Evolutionary conservation across 2,888 invertebrate species (phyloP).

Genomic region (Brachypalpus laphriformis): DNA sequence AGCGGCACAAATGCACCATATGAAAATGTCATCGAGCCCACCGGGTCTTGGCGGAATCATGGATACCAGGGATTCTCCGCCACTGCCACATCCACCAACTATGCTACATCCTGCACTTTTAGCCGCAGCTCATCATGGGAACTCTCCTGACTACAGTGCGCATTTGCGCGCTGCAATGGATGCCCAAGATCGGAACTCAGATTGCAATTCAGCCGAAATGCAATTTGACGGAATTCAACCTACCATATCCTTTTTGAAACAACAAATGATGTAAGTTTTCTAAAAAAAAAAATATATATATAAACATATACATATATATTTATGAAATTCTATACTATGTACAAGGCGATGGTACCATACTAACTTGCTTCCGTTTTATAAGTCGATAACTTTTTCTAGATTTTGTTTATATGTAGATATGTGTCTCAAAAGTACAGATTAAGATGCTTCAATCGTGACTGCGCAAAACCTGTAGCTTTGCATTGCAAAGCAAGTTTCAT

Average conservation of each 20-base stretch:
- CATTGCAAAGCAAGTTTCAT: neutral
- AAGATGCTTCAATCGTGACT: too few relatives aligned
- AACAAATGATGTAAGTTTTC: constrained; percentile 78
- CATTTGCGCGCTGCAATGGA: constrained; percentile 90
- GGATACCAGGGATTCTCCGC: constrained; percentile 90
- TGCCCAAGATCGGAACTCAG: constrained; percentile 92
- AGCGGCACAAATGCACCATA: constrained; percentile 82
- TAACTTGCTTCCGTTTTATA: too few relatives aligned
- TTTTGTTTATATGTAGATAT: too few relatives aligned
- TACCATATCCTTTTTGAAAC: constrained; percentile 96
- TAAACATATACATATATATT: too few relatives aligned
- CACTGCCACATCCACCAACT: constrained; percentile 92
- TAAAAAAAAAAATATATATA: neutral
- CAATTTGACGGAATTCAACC: constrained; percentile 96
- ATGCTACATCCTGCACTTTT: constrained; percentile 93
- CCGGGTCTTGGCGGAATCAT: constrained; percentile 87
- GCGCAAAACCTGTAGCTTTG: too few relatives aligned
- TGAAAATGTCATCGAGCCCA: constrained; percentile 84
- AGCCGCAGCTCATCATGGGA: constrained; percentile 91
- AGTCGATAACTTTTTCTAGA: neutral
- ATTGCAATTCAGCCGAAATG: constrained; percentile 95
- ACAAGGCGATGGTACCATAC: neutral
- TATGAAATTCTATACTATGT: neutral
- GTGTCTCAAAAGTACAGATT: neutral
- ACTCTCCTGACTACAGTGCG: constrained; percentile 90